phyloP scores from a whole-genome alignment of 2,888 invertebrate species.

The Drosophila multiciliata region DNA sequence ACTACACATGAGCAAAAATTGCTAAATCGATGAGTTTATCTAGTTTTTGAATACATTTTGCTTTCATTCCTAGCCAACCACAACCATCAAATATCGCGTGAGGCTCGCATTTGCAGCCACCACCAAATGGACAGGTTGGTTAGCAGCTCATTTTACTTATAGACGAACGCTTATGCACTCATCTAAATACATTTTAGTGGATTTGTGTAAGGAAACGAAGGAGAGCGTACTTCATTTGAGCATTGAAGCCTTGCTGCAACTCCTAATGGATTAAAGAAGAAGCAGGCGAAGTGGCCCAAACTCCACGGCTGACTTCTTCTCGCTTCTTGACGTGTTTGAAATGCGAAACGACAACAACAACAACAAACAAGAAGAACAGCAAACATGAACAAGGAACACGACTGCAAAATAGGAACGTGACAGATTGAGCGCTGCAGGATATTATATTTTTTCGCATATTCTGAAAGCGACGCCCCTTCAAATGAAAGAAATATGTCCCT shows the following conservation, averaged over 20 bases:
- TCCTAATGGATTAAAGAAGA: conserved; percentile 52
- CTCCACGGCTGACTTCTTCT: conserved; percentile 12
- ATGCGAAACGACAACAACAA: conserved; percentile 47
- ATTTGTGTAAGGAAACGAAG: conserved; percentile 12
- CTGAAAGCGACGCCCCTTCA: conserved; percentile 21
- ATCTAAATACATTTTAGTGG: conserved; percentile 16
- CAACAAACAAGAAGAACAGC: conserved; percentile 28
- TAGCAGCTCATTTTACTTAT: conserved; percentile 6
- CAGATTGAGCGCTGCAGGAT: conserved; percentile 68
- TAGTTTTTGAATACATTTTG: neutral
- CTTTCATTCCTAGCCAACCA: neutral
- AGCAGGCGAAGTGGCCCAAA: conserved; percentile 22
- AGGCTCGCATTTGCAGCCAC: neutral
- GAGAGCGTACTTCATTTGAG: conserved; percentile 25
- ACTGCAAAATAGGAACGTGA: conserved; percentile 51
- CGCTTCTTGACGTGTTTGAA: conserved; percentile 39
- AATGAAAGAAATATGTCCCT: conserved; percentile 28
- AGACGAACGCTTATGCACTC: conserved; percentile 7
- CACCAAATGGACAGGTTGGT: neutral
- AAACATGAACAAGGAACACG: neutral
- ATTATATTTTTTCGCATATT: conserved; percentile 42
- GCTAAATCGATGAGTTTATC: neutral
- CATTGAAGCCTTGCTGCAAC: conserved; percentile 34
- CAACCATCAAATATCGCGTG: neutral
- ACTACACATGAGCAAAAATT: neutral